Evolutionary conservation across 2,113 vertebrate species (phyloP), one percentile per base, ranked within the genome.

Genomic region (Ibidorhyncha struthersii): DNA sequence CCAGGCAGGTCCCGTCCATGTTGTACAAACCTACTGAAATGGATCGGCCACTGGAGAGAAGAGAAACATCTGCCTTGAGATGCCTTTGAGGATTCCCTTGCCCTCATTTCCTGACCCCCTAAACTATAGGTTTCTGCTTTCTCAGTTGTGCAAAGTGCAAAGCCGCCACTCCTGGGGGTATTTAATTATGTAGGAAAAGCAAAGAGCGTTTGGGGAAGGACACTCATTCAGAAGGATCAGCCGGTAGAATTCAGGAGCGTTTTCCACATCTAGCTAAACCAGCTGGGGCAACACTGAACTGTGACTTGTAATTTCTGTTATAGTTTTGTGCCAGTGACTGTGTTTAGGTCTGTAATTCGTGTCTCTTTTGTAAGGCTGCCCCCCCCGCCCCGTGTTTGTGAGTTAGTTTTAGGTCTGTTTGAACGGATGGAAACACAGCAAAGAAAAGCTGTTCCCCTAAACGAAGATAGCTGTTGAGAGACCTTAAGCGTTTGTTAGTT

Each of bases 301-400:
- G 6, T 4, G 27, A 34, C 50, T 61, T 59, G 26, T 34, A 12
- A 14, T n/a, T 69, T 81, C 36, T 52, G 29, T 38, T 62, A 4
- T 4, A 2, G n/a, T 56, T 59, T 80, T 63, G 36, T 70, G 49
- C 69, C 32, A 36, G 66, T 20, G 23, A 32, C 32, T 16, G 5
- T 7, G 13, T 23, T 3, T 10, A 47, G 16, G 22, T 67, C 67
- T 63, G 43, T 47, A 20, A 22, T 34, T 52, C 55, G 4, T 55
- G 3, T n/a, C 30, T 19, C 14, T 9, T 73, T 61, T 63, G 19
- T 22, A n/a, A 45, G 22, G 17, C 21, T 49, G 17, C 6, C 10
- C 9, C 14, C 13, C 6, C 6, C 19, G 1, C 17, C 6, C 17
- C 6, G 0, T 14, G 36, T 62, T 40, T 29, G 17, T 12, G 19